These are phyloP conservation scores for Gerris lacustris DNA, from an alignment of 2,888 invertebrate species.

Conservation along the genomic window DNA sequence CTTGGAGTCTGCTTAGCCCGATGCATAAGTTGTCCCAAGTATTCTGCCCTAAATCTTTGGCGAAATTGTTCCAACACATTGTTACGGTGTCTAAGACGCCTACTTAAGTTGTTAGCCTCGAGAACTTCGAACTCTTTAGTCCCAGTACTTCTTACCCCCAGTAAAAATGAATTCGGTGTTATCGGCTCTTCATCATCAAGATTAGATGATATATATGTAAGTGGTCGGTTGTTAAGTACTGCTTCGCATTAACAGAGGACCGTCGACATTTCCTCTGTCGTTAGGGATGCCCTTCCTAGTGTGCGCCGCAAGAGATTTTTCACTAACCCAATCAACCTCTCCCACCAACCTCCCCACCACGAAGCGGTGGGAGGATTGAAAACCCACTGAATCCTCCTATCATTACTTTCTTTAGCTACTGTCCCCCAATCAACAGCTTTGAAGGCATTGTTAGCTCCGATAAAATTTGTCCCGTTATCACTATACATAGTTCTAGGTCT, in stretches of 20 bases:
- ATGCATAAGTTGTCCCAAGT: no score
- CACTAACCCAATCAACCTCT: constrained; percentile 14
- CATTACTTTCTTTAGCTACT: constrained; percentile 17
- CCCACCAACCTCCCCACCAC: constrained; percentile 32
- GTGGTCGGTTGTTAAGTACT: constrained; percentile 13
- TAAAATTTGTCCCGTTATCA: constrained; percentile 35
- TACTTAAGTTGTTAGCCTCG: no score
- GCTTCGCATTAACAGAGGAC: constrained; percentile 17
- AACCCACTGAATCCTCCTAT: constrained; percentile 29
- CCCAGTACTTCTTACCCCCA: neutral
- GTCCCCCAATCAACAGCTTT: constrained; percentile 9
- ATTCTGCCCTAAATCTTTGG: no score
- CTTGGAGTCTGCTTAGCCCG: no score
- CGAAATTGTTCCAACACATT: no score
- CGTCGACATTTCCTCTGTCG: constrained; percentile 17
- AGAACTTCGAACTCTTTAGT: neutral
- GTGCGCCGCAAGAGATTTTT: constrained; percentile 14
- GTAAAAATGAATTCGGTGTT: neutral
- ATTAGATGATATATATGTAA: neutral
- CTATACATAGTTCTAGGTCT: constrained; percentile 23
- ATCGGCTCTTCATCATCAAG: neutral
- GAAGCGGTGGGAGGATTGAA: constrained; percentile 34
- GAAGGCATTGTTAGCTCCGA: constrained; percentile 10
- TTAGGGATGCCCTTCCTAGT: constrained; percentile 14
- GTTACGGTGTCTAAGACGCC: no score